These are phyloP conservation scores for Drosophila saltans DNA, from an alignment of 1,140 invertebrate species.

Conservation along the genomic window DNA sequence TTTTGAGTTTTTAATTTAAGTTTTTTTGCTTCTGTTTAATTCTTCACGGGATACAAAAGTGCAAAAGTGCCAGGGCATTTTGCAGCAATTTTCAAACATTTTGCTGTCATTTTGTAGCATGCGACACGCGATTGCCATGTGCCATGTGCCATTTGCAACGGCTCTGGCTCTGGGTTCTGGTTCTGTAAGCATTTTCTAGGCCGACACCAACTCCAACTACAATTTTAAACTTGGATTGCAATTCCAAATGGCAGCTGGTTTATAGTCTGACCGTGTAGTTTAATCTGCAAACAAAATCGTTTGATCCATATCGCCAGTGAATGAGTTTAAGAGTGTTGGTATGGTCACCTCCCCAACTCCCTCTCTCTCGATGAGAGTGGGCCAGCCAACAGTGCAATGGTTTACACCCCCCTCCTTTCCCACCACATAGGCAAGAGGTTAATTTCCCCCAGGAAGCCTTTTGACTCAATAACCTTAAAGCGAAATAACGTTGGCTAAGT, in stretches of 20 bases:
- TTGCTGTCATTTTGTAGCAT: slow-evolving; percentile 73
- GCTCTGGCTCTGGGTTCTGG: too few relatives aligned
- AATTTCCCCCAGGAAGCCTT: slow-evolving; percentile 75
- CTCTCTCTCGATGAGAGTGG: not conserved
- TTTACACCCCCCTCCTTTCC: slow-evolving; percentile 19
- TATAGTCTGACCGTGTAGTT: slow-evolving; percentile 61
- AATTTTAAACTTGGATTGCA: slow-evolving; percentile 29
- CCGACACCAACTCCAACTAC: slow-evolving; percentile 2
- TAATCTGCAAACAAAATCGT: slow-evolving; percentile 79
- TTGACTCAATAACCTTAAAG: slow-evolving; percentile 73
- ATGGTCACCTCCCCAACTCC: not conserved
- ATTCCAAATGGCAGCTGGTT: slow-evolving; percentile 33
- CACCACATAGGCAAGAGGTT: slow-evolving; percentile 66
- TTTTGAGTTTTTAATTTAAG: slow-evolving; percentile 67
- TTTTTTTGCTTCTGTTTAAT: slow-evolving; percentile 30
- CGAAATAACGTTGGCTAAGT: slow-evolving; percentile 66
- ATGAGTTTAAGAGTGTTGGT: slow-evolving; percentile 10
- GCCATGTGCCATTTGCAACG: too few relatives aligned
- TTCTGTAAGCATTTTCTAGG: slow-evolving; percentile 44
- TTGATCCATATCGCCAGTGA: slow-evolving; percentile 70
- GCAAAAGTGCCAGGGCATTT: slow-evolving; percentile 70
- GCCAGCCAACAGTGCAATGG: slow-evolving; percentile 24
- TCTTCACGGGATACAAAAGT: slow-evolving; percentile 56
- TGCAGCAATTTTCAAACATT: slow-evolving; percentile 59
- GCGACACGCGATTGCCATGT: slow-evolving; percentile 64